These are phyloP conservation scores for Larimichthys polyactis DNA, from an alignment of 2,113 vertebrate genomes.

Conservation along the genomic window DNA sequence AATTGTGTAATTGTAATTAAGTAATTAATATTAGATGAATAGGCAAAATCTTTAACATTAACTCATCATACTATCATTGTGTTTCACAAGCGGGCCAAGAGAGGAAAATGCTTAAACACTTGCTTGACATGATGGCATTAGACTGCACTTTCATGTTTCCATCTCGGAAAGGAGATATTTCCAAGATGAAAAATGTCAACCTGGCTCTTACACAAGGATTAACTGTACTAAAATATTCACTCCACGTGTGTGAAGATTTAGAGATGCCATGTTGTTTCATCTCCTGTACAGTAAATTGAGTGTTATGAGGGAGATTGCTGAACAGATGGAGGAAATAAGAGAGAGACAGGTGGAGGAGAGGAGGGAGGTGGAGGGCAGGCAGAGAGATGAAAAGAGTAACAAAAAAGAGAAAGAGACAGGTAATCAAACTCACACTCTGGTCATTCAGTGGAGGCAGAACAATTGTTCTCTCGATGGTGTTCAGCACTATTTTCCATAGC, in stretches of 20 bases:
- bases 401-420: slow-evolving; percentile 17
- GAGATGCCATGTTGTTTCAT: slow-evolving; percentile 38
- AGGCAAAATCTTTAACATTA: background rate
- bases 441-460: slow-evolving; percentile 95
- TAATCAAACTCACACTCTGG: slow-evolving; percentile 90
- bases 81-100: background rate
- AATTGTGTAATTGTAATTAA: background rate
- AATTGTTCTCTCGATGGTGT: slow-evolving; percentile 95
- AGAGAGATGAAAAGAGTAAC: slow-evolving; percentile 1
- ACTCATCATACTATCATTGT: background rate
- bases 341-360: slow-evolving; percentile 41
- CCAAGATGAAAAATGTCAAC: slow-evolving; percentile 20
- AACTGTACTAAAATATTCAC: slow-evolving; percentile 12
- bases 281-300: slow-evolving; percentile 36
- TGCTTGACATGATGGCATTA: background rate
- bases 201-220: background rate
- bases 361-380: slow-evolving; percentile 27
- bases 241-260: slow-evolving; percentile 1
- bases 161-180: background rate
- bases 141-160: background rate
- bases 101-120: background rate
- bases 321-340: slow-evolving; percentile 54
- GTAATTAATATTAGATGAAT: background rate
- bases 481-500: slow-evolving; percentile 96
- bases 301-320: slow-evolving; percentile 28